Percentiles rank a stretch among this genome's conserved stretches.
phyloP scores from a whole-genome alignment of 2,888 invertebrate genomes.

The Macrophya alboannulata region DNA sequence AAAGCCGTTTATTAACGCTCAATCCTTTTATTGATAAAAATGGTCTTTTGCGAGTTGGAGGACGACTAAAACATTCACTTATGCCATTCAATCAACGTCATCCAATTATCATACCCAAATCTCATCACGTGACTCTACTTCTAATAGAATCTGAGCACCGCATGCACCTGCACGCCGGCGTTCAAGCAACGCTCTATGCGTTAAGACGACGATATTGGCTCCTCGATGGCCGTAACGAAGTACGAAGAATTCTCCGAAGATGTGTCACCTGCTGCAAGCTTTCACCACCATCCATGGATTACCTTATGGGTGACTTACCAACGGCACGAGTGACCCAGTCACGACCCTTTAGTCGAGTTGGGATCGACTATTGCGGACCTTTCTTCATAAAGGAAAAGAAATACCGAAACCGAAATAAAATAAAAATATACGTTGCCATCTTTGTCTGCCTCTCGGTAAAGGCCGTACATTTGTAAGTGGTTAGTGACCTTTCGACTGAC shows the following conservation, averaged over 20 bases:
- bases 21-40: constrained; percentile 58
- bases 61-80: constrained; percentile 57
- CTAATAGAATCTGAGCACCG: neutral
- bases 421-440: constrained; percentile 60
- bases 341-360: constrained; percentile 65
- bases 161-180: neutral
- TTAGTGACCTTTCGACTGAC: constrained; percentile 61
- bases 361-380: constrained; percentile 70
- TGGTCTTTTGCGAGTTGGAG: constrained; percentile 62
- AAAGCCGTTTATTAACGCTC: constrained; percentile 54
- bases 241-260: constrained; percentile 58
- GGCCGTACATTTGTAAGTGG: constrained; percentile 68
- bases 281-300: constrained; percentile 54
- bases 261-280: constrained; percentile 61
- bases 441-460: constrained; percentile 67
- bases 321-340: constrained; percentile 61
- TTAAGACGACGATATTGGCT: constrained; percentile 68
- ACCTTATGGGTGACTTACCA: constrained; percentile 70
- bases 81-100: constrained; percentile 56
- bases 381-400: constrained; percentile 64
- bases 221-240: constrained; percentile 64
- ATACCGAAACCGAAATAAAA: constrained; percentile 57
- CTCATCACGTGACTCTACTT: neutral
- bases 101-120: constrained; percentile 51
- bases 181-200: neutral